Conservation (phyloP, 1,140 invertebrate genomes). For the Octopus bimaculoides region DNA sequence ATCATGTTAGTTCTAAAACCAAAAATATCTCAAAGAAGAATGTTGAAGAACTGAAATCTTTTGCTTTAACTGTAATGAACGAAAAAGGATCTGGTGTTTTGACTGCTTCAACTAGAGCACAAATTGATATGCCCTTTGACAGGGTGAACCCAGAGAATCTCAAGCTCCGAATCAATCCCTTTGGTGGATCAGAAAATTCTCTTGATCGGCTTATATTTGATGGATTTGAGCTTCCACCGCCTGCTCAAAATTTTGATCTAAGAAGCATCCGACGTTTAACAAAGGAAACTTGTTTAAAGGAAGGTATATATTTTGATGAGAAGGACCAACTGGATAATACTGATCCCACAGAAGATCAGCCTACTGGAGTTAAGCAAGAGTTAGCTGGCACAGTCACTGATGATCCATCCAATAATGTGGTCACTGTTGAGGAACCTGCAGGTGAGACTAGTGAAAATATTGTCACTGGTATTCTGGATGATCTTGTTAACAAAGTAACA, state of each 20-base stretch:
- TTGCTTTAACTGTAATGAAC: slow-evolving; percentile 44
- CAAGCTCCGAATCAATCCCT: slow-evolving; percentile 53
- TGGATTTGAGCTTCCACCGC: slow-evolving; percentile 34
- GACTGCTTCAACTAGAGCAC: slow-evolving; percentile 35
- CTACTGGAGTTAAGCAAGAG: slow-evolving; percentile 16
- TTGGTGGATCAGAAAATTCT: slow-evolving; percentile 48
- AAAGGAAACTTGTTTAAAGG: slow-evolving; percentile 51
- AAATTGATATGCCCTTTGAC: slow-evolving; percentile 51
- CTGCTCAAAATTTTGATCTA: slow-evolving; percentile 28
- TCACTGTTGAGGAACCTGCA: slow-evolving; percentile 7
- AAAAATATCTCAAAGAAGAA: slow-evolving; percentile 36
- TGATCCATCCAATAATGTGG: slow-evolving; percentile 1
- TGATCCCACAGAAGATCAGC: slow-evolving; percentile 28
- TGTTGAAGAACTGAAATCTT: slow-evolving; percentile 45
- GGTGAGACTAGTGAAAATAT: slow-evolving; percentile 42
- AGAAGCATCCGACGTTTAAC: slow-evolving; percentile 42
- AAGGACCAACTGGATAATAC: slow-evolving; percentile 23
- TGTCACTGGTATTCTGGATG: slow-evolving; percentile 63
- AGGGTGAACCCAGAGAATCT: slow-evolving; percentile 47
- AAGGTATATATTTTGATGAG: slow-evolving; percentile 52
- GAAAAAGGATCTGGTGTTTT: slow-evolving; percentile 35
- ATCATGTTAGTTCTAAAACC: slow-evolving; percentile 67
- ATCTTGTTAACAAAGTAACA: slow-evolving; percentile 61
- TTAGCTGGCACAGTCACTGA: not conserved
- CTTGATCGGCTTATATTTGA: slow-evolving; percentile 50